Evolutionary conservation across 2,113 vertebrate species (phyloP).

Genomic region (Amphilophus citrinellus): DNA sequence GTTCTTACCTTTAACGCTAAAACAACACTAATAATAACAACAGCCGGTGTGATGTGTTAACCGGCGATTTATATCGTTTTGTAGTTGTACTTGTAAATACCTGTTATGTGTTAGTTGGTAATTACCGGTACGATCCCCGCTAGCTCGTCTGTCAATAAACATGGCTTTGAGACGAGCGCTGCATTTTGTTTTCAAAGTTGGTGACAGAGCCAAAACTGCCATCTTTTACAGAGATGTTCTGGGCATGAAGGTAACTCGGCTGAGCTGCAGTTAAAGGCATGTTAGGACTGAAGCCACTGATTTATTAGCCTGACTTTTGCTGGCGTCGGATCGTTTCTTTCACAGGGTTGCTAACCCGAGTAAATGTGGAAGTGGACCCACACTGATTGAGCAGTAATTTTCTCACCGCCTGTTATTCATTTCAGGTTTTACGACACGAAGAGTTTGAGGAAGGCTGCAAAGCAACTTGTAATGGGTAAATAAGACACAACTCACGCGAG

Average conservation of each 20-base stretch:
- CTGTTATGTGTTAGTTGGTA: background rate
- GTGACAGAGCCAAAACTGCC: constrained; percentile 84
- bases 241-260: constrained; percentile 88
- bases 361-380: background rate
- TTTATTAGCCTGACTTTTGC: background rate
- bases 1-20: background rate
- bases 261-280: background rate
- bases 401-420: background rate
- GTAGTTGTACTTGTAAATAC: background rate
- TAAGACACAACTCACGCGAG: background rate
- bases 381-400: background rate
- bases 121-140: background rate
- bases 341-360: background rate
- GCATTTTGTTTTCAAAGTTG: constrained; percentile 97
- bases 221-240: constrained; percentile 91
- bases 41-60: background rate
- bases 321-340: background rate
- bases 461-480: constrained; percentile 93
- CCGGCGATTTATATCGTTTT: background rate
- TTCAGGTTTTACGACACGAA: constrained; percentile 92
- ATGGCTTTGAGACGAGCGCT: constrained; percentile 83
- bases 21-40: background rate
- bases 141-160: background rate
- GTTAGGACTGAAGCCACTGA: background rate
- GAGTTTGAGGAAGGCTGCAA: constrained; percentile 98